A percentile compares a stretch with the other conserved stretches of the same genome.
Evolutionary conservation across 2,113 vertebrate genomes (phyloP).

Genomic region (Rhagologus leucostigma): DNA sequence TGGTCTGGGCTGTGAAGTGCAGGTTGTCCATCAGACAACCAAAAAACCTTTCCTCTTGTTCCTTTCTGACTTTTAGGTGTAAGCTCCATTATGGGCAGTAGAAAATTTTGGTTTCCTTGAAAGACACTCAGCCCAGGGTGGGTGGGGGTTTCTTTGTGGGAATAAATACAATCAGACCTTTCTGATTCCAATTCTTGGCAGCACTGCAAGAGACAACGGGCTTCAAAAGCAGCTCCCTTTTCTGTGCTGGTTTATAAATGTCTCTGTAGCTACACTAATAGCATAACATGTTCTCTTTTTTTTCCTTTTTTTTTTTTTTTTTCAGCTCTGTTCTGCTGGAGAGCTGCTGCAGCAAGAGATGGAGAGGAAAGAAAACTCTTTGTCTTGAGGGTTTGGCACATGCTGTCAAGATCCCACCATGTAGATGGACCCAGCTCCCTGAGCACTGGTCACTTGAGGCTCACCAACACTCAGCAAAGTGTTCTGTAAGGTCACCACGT

Average conservation of each 20-base stretch:
- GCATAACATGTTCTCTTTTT: not conserved
- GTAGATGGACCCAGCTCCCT: not conserved
- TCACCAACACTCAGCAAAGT: not conserved
- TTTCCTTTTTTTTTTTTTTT: rapidly evolving
- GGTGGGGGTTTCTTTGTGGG: not conserved
- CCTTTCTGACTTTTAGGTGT: not conserved
- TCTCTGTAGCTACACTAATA: not conserved
- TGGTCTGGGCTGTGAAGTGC: not conserved
- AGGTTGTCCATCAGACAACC: rapidly evolving
- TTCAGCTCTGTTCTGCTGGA: not conserved
- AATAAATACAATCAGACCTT: not conserved
- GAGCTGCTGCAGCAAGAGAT: not conserved
- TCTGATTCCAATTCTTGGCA: not conserved
- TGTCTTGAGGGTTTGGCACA: not conserved
- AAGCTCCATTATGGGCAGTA: not conserved
- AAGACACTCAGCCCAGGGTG: rapidly evolving
- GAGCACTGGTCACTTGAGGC: not conserved
- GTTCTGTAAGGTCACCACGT: not conserved
- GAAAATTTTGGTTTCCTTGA: not conserved
- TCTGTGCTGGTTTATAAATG: not conserved
- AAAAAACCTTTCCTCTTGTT: not conserved
- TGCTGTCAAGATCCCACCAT: rapidly evolving
- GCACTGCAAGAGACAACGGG: not conserved
- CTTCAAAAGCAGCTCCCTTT: not conserved
- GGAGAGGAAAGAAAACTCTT: not conserved